Base-by-base conservation (phyloP, 2,797 vertebrate species). In the Lutjanus campechanus region DNA sequence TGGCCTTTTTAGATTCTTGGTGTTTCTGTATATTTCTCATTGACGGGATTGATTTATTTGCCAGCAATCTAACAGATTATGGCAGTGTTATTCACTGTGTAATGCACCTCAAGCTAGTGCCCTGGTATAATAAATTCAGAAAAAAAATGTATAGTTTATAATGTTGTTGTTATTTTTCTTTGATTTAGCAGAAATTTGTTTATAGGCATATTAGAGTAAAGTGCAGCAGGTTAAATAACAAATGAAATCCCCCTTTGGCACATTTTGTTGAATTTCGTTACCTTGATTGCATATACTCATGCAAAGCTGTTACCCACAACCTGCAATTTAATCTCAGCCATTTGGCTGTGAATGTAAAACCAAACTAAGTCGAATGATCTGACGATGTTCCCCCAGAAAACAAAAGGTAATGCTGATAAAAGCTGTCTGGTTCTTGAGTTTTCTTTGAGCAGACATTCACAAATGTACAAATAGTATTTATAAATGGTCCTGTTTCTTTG, bases 1-100 rank as follows among this genome's bases (percentile, higher is more conserved):
- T 65, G 56, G 75, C 85, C 73, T 85, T 66, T 76, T 77, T 89
- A 81, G 72, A 85, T 55, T 70, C 74, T 29, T 29, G 78, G 77
- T 86, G 87, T 89, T 89, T 86, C 78, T 89, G 70, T 84, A 51
- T 88, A 79, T 87, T 90, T 91, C 82, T 76, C 76, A 90, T 88
- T 85, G 87, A 80, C 56, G 22, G 55, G 55, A 87, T 63, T 77
- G 81, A 83, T 82, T 86, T 49, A 43, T 77, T 78, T 77, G 75
- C 50, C 44, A 40, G 58, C n/a, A 76, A 83, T 81, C 58, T 69
- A 81, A 83, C 43, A 83, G 68, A 69, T 81, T 59, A 54, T 60
- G 44, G 25, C 29, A 40, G 17, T 17, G 49, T 72, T 62, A 49
- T 70, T 22, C 3, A 13, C 47, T 25, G 60, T 46, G 46, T 65